Base-by-base conservation (phyloP, 2,888 invertebrate genomes). In the Maniola hyperantus region DNA sequence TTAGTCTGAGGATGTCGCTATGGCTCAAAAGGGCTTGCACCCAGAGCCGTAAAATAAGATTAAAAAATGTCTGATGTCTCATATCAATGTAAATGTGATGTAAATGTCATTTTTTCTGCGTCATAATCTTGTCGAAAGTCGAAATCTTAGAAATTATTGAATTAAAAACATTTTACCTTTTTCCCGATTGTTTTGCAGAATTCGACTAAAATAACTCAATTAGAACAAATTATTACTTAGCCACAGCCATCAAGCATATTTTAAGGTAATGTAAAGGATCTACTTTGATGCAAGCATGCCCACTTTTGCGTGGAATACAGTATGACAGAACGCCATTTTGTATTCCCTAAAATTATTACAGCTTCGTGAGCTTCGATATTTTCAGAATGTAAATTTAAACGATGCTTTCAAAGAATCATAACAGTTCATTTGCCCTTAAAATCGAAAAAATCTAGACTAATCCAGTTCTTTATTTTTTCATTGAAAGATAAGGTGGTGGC, bases 311-410 rank as follows among this genome's bases (percentile, higher is more conserved):
- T n/a, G 46, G 10, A 33, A n/a, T 6, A 34, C 10, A 34, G 34
- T 15, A 58, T n/a, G 58, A 26, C 6, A 26, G 64, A 57, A 65
- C 74, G 74, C 73, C 73, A 73, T 73, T 71, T 73, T 73, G 73
- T 71, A 59, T 46, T 59, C 20, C 34, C 33, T 18, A 11, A 7
- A 54, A n/a, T 5, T 15, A 5, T 8, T 2, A 8, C 10, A 53
- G 33, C 33, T 33, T 53, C 51, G 6, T 61, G 13, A 44, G 44
- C 6, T 15, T 44, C 5, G 44, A 7, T n/a, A n/a, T n/a, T n/a
- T 10, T 15, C 13, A n/a, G 39, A 13, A 46, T 5, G 10, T 7
- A 13, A n/a, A n/a, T n/a, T 15, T 46, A 26, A 13, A 6, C 46
- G 61, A 62, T 18, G 39, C 1, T 39, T 60, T 64, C 26, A 26